phyloP scores from a whole-genome alignment of 2,888 invertebrate genomes.

The Euplexia lucipara region DNA sequence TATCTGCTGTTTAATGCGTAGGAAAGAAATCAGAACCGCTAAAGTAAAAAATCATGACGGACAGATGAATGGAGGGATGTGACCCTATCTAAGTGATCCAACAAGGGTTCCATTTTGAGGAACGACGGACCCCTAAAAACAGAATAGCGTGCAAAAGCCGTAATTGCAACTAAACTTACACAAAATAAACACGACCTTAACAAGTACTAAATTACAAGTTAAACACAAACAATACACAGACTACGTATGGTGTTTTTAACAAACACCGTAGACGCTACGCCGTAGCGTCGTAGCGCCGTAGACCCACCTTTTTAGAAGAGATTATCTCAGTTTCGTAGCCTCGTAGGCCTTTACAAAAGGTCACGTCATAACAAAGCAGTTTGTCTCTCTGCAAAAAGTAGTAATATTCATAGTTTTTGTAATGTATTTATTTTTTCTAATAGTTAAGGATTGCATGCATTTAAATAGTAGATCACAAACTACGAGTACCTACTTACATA shows the following conservation, averaged over 20 bases:
- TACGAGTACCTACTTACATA: too few relatives aligned
- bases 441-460: too few relatives aligned
- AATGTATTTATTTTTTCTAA: too few relatives aligned
- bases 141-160: neutral
- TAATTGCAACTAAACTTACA: neutral
- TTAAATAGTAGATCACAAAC: too few relatives aligned
- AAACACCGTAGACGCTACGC: slow-evolving; percentile 53
- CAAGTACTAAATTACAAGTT: slow-evolving; percentile 28
- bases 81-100: too few relatives aligned
- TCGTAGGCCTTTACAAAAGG: neutral
- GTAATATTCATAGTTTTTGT: too few relatives aligned
- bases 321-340: neutral
- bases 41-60: neutral
- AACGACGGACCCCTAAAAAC: too few relatives aligned
- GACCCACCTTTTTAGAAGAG: slow-evolving; percentile 10
- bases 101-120: too few relatives aligned
- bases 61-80: too few relatives aligned
- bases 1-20: neutral
- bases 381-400: too few relatives aligned
- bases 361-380: too few relatives aligned
- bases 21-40: neutral
- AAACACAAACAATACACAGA: slow-evolving; percentile 25
- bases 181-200: slow-evolving; percentile 10
- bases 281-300: slow-evolving; percentile 61
- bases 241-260: slow-evolving; percentile 9